Evolutionary conservation across 2,888 invertebrate genomes (phyloP), one percentile per base, ranked within the genome.

Genomic region (Chrysomela aeneicollis): DNA sequence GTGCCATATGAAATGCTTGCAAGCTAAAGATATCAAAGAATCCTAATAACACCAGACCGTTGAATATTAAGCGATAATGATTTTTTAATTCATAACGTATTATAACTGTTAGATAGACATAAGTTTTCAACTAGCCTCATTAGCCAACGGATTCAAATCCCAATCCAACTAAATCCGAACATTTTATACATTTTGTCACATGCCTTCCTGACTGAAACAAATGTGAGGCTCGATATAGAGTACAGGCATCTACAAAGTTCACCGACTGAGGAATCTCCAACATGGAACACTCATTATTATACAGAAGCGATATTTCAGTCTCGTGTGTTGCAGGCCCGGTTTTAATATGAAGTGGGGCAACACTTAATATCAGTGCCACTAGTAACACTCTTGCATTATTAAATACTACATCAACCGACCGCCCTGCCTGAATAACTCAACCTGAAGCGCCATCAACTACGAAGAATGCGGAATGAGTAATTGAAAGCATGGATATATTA

Each of bases 361-460:
- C 71, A 70, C 67, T 70, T 71, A 68, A 71, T 70, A 63, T 68
- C 67, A 63, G 67, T 63, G 63, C 57, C 65, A 60, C 68, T 60
- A 57, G 64, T 66, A 65, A 64, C 68, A 66, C 58, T 63, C 60
- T 55, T 71, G 69, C 71, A 71, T 71, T 71, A 71, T 71, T 71
- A 71, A 71, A 71, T 65, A 71, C 69, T 69, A 66, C 66, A 71
- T 71, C 69, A 71, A 66, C 59, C 66, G 59, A 59, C 64, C 63
- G 63, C 66, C 59, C 66, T 64, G 66, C 53, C 49, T 65, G 67
- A 66, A 71, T 69, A 69, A 59, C 66, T 57, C 54, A 63, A 69
- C 64, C 61, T 66, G 69, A 66, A 66, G 69, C 61, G 55, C 59
- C 63, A 59, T 61, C n/a, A n/a, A n/a, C 62, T 59, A 50, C 19